Evolutionary conservation across 2,888 invertebrate species (phyloP), one percentile per base, ranked within the genome.

Genomic region (Melinopterus prodromus): DNA sequence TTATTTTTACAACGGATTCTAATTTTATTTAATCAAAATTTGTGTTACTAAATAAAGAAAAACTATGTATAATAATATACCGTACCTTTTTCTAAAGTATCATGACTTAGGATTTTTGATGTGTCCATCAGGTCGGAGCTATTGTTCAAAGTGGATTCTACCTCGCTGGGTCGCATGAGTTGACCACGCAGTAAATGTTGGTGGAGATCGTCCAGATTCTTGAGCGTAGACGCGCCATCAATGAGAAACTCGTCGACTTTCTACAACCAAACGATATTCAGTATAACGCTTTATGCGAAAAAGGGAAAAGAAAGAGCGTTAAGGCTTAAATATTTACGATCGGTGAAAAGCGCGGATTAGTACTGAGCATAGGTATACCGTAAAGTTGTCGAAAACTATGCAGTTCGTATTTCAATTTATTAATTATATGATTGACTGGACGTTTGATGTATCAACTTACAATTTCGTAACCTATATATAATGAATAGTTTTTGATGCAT

Each of bases 161-260:
- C 92, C 88, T 92, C 92, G 86, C 90, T 90, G 83, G 91, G 91
- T 81, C 91, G 90, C 85, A 91, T 88, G 81, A 90, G 88, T 87
- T 91, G 90, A 86, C 90, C 89, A 86, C 90, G 91, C 84, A 91
- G 87, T 84, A 94, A 88, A 87, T 92, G 89, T 83, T 91, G 90
- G 83, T 92, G 90, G 76, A 94, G 90, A 84, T 92, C 91, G 81
- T 93, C 92, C 87, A 95, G 90, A 86, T 93, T 92, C 69, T 90
- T 89, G 37, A 93, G 87, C 0, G 92, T 91, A 71, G 91, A 89
- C 77, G 91, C 90, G 78, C 93, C 92, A 84, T 93, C 93, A 81
- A 91, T 91, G 83, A 91, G 90, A 86, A 94, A 95, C 84, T 93
- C 92, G 86, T 95, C 95, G 79, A 94, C 91, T 87, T 91, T 91